These are phyloP conservation scores for Sarcophaga carnaria DNA, from an alignment of 2,888 invertebrate genomes.

Conservation along the genomic window DNA sequence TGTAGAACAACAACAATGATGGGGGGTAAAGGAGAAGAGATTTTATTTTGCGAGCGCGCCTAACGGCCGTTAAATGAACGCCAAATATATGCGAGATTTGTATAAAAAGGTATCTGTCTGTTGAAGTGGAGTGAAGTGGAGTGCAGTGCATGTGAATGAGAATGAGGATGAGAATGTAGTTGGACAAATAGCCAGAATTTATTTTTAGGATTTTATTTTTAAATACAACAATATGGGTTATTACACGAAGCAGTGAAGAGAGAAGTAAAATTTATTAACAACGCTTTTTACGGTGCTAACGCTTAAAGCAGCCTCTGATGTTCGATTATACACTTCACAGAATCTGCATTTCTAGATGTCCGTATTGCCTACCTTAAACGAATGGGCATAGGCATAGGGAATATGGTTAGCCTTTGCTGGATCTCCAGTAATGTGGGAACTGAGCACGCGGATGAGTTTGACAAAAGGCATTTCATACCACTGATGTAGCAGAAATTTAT, in stretches of 20 bases:
- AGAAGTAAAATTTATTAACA: neutral
- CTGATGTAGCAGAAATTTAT: no score
- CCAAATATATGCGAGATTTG: slow-evolving; percentile 51
- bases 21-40: slow-evolving; percentile 34
- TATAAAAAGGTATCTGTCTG: neutral
- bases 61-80: slow-evolving; percentile 65
- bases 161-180: slow-evolving; percentile 24
- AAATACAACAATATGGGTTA: slow-evolving; percentile 49
- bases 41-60: slow-evolving; percentile 58
- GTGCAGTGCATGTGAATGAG: no score
- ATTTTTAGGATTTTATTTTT: slow-evolving; percentile 63
- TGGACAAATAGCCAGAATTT: slow-evolving; percentile 58
- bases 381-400: no score
- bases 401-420: no score
- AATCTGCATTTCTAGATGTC: no score
- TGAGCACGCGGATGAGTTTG: no score
- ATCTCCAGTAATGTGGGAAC: no score
- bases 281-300: neutral
- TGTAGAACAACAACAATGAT: slow-evolving; percentile 34
- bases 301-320: no score
- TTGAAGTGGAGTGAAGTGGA: slow-evolving; percentile 18
- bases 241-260: neutral
- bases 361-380: no score
- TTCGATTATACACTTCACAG: no score
- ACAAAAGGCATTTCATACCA: no score